Percentiles rank a stretch among this genome's conserved stretches.
Evolutionary conservation across 2,113 vertebrate genomes (phyloP).

Genomic region (Albula goreensis): DNA sequence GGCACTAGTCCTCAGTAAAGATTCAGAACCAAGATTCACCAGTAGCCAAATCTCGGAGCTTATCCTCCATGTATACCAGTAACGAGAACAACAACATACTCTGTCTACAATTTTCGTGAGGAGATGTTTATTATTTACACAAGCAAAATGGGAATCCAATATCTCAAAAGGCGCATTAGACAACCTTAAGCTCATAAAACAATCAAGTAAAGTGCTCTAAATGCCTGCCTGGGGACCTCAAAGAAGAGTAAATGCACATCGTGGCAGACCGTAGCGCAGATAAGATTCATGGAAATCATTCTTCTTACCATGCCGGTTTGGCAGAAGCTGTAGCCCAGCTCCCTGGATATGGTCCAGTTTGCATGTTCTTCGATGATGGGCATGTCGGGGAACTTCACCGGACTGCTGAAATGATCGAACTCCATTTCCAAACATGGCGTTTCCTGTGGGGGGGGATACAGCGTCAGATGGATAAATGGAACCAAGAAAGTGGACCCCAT

Average conservation of each 20-base stretch:
- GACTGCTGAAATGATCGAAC: slow-evolving; percentile 95
- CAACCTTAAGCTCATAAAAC: background rate
- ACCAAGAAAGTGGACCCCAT: too few species aligned
- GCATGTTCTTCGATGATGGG: slow-evolving; percentile 90
- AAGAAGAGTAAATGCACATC: background rate
- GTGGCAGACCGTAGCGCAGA: background rate
- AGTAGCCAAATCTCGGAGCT: background rate
- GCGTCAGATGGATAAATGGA: background rate
- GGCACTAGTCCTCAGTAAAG: background rate
- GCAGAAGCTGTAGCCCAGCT: slow-evolving; percentile 92
- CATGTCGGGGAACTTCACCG: slow-evolving; percentile 95
- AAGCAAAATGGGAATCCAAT: background rate
- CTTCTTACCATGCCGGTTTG: slow-evolving; percentile 85
- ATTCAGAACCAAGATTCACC: background rate
- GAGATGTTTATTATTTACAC: background rate
- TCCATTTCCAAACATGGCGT: slow-evolving; percentile 96
- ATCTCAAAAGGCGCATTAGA: background rate
- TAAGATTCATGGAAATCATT: background rate
- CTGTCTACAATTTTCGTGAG: background rate
- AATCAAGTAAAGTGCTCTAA: background rate
- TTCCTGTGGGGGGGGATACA: slow-evolving; percentile 74
- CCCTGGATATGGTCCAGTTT: slow-evolving; percentile 91
- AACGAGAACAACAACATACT: too few species aligned
- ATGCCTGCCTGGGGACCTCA: background rate
- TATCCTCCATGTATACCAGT: background rate